Percentiles rank a stretch among this genome's conserved stretches.
Conservation (phyloP, 2,113 vertebrate genomes). For the Chloropsis hardwickii region DNA sequence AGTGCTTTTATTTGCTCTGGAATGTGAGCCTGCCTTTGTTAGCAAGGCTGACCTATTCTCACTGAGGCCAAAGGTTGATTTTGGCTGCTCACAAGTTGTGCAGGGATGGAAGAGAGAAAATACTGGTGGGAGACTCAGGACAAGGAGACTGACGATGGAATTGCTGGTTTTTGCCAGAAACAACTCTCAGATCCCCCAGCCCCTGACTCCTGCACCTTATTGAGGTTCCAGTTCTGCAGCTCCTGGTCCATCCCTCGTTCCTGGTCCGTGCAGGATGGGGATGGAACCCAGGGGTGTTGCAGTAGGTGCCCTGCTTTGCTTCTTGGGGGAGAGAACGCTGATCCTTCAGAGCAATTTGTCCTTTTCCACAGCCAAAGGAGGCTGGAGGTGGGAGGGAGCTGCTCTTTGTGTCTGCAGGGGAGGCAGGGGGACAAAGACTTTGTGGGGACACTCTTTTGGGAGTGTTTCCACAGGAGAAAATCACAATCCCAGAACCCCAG, state of each 20-base stretch:
- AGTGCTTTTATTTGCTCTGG: neutral
- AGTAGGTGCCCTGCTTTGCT: neutral
- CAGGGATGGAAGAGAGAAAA: neutral
- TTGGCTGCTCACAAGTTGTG: neutral
- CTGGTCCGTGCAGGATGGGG: neutral
- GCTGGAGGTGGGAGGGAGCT: neutral
- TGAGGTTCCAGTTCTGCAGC: neutral
- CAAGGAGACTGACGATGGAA: neutral
- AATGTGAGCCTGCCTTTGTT: neutral
- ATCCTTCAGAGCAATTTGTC: neutral
- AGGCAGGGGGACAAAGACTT: neutral
- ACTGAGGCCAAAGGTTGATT: neutral
- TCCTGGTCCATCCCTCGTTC: neutral
- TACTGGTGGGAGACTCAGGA: neutral
- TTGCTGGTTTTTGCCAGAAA: neutral
- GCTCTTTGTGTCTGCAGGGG: neutral
- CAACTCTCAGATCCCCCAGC: no score
- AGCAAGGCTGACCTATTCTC: neutral
- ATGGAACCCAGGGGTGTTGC: rapidly evolving
- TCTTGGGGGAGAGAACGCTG: neutral
- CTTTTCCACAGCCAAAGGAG: neutral
- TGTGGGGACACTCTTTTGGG: neutral
- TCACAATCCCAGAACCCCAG: neutral
- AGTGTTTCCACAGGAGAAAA: neutral
- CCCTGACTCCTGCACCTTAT: rapidly evolving